These are phyloP conservation scores for Melanostoma mellinum DNA, from an alignment of 2,888 invertebrate species.

Conservation along the genomic window DNA sequence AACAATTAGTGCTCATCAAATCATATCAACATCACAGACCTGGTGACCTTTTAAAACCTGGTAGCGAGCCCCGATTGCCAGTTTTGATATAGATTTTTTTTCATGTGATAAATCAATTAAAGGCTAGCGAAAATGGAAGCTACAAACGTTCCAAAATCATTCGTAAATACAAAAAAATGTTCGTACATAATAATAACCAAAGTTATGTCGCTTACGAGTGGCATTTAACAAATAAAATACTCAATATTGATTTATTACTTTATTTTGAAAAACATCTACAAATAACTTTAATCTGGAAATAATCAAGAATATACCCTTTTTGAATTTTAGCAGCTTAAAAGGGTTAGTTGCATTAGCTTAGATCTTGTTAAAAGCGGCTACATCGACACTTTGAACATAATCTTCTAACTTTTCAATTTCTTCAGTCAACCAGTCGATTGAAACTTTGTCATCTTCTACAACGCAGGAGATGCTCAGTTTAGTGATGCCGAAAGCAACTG, in stretches of 20 bases:
- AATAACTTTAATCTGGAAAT: conserved; percentile 6
- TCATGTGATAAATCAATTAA: too few relatives aligned
- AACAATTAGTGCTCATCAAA: too few relatives aligned
- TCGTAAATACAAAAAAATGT: neutral
- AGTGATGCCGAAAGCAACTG: conserved; percentile 95
- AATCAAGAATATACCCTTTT: neutral
- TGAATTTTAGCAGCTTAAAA: neutral
- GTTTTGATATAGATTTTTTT: too few relatives aligned
- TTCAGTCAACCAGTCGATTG: conserved; percentile 93
- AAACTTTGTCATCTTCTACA: conserved; percentile 98
- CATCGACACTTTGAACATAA: conserved; percentile 94
- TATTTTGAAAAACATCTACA: conserved; percentile 30
- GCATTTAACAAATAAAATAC: conserved; percentile 4
- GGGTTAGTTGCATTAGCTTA: conserved; percentile 81
- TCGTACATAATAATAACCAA: too few relatives aligned
- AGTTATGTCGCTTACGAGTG: too few relatives aligned
- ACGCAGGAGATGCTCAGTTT: conserved; percentile 96
- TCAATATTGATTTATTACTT: neutral
- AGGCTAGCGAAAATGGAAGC: too few relatives aligned
- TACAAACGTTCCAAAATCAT: neutral
- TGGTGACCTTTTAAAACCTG: too few relatives aligned
- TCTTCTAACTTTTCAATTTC: conserved; percentile 92
- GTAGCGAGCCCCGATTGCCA: too few relatives aligned
- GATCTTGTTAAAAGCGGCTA: conserved; percentile 97
- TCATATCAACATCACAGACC: too few relatives aligned